Conservation (phyloP, 2,113 vertebrate species). For the Mobula birostris region DNA sequence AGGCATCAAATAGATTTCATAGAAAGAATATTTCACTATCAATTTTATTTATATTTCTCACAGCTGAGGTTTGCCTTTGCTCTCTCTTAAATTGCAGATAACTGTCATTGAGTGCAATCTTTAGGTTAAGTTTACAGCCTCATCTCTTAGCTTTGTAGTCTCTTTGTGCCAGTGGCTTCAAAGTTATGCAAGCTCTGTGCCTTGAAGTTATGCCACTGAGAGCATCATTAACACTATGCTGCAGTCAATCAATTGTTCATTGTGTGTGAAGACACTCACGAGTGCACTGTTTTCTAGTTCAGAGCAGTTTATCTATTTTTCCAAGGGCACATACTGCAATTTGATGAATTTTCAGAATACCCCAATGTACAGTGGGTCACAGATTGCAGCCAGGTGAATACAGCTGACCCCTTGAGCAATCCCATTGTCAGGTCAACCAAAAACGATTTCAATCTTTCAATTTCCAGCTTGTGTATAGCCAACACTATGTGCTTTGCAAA, state of each 20-base stretch:
- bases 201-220: not conserved
- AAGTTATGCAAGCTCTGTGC: not conserved
- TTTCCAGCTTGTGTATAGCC: not conserved
- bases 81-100: too few species aligned
- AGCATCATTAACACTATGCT: not conserved
- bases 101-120: too few species aligned
- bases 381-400: not conserved
- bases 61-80: too few species aligned
- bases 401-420: not conserved
- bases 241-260: not conserved
- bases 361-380: not conserved
- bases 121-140: not conserved
- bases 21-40: not conserved
- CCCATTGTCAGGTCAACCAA: not conserved
- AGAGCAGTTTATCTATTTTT: not conserved
- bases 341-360: not conserved
- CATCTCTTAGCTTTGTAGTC: not conserved
- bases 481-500: not conserved
- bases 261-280: not conserved
- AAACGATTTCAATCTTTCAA: not conserved
- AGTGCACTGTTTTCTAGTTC: not conserved
- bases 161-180: not conserved
- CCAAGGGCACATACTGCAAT: not conserved
- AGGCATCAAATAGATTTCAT: not conserved
- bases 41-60: not conserved